phyloP scores from a whole-genome alignment of 1,140 invertebrate genomes.

The Neelides sp. region DNA sequence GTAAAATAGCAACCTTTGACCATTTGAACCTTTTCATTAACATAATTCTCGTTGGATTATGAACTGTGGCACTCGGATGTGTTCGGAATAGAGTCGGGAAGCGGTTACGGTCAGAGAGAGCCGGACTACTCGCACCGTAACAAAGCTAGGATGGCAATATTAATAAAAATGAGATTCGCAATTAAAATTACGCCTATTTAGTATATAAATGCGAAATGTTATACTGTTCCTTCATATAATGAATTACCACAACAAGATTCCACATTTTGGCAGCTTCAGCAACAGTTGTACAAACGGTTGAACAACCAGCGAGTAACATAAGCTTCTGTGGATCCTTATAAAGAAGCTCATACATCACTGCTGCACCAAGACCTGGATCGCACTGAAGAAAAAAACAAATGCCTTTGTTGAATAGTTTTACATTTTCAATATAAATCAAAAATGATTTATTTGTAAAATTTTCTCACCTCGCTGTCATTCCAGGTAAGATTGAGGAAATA shows the following conservation, averaged over 20 bases:
- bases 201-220: background rate
- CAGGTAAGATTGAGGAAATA: slow-evolving; percentile 83
- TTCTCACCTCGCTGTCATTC: slow-evolving; percentile 93
- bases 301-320: slow-evolving; percentile 90
- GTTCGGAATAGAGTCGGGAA: slow-evolving; percentile 98
- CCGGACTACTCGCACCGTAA: slow-evolving; percentile 95
- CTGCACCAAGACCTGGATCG: slow-evolving; percentile 90
- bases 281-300: slow-evolving; percentile 97
- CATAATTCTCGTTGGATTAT: slow-evolving; percentile 95
- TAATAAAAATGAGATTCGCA: slow-evolving; percentile 15
- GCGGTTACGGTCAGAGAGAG: slow-evolving; percentile 87
- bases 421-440: slow-evolving; percentile 1
- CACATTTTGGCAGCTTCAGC: slow-evolving; percentile 99
- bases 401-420: background rate
- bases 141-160: slow-evolving; percentile 56
- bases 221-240: slow-evolving; percentile 25
- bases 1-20: slow-evolving; percentile 90
- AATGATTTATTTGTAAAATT: background rate
- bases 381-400: slow-evolving; percentile 57
- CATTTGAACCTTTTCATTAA: slow-evolving; percentile 94
- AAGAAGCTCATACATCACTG: slow-evolving; percentile 95
- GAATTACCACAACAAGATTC: slow-evolving; percentile 94
- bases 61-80: slow-evolving; percentile 89
- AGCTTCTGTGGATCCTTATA: slow-evolving; percentile 93
- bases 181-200: slow-evolving; percentile 2